Evolutionary conservation across 1,140 invertebrate species (phyloP), one percentile per base, ranked within the genome.

Genomic region (Idris sp.): DNA sequence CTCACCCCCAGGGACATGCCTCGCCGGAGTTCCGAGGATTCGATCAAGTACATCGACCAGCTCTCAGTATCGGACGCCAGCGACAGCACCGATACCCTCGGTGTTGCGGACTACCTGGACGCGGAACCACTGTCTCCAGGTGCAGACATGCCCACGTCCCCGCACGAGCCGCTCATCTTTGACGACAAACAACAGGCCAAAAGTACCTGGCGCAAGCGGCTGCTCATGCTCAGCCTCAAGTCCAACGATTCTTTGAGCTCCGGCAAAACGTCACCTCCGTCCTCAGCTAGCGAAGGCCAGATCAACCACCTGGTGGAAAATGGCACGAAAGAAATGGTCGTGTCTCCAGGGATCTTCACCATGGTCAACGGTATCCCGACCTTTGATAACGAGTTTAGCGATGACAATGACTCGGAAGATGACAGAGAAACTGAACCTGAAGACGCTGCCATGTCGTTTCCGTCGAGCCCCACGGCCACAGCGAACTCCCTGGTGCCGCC

Each of bases 1-100:
- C 28, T 69, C 13, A 36, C 71, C 36, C 26, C 71, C n/a, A 19
- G 25, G 7, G 79, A 69, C 62, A 33, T 53, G 36, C 65, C 38
- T 62, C 74, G 84, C 19, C 78, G 85, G 5, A 78, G 73, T n/a
- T 86, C 84, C 35, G 85, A 87, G 71, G 82, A 78, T 5, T 76
- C 74, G 1, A 86, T 87, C 26, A 81, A 79, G 2, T 87, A 80
- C 74, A 87, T 87, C 41, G 85, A 87, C 26, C 84, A 87, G 28
- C 72, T 80, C 0, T 84, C 84, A 2, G 72, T 81, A 1, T 85
- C 84, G 0, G 82, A 71, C 1, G 77, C 76, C 0, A 86, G 84
- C 14, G 86, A 86, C 41, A 87, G 83, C 16, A 83, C 83, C 7
- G 85, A 86, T 88, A 0, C 85, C 86, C 0, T 84, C 83, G 3